phyloP scores from a whole-genome alignment of 2,113 vertebrate genomes.

The Tenebrosternarchus preto region DNA sequence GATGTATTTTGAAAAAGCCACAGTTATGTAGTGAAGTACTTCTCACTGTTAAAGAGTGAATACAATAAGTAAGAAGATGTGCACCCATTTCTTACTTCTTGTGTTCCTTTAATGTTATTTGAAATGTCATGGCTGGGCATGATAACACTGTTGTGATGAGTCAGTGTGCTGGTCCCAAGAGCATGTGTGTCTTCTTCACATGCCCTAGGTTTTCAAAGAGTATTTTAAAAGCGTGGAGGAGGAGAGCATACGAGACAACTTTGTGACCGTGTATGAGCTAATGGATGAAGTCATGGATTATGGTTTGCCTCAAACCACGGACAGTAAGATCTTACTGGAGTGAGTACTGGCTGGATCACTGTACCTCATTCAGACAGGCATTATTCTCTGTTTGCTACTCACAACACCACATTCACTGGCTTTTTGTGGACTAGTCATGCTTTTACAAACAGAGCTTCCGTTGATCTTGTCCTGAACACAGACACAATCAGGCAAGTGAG shows the following conservation, averaged over 20 bases:
- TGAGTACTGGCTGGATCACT: conserved; percentile 63
- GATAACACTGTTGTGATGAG: not conserved
- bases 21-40: not conserved
- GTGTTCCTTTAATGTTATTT: too few relatives aligned
- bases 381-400: not conserved
- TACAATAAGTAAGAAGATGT: not conserved
- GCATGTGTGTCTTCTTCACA: too few relatives aligned
- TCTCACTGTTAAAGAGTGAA: not conserved
- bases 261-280: conserved; percentile 81
- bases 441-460: conserved; percentile 4
- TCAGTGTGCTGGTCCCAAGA: conserved; percentile 58
- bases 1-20: not conserved
- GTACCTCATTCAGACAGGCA: conserved; percentile 9
- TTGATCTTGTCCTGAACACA: not conserved
- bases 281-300: conserved; percentile 84
- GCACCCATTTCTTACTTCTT: too few relatives aligned
- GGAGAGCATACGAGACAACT: conserved; percentile 83
- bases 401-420: not conserved
- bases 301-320: conserved; percentile 81
- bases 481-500: not conserved
- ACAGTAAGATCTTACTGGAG: conserved; percentile 83
- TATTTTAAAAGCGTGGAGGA: conserved; percentile 82
- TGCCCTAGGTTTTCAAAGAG: conserved; percentile 75
- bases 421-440: conserved; percentile 16
- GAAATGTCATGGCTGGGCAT: too few relatives aligned